Conservation (phyloP, 2,888 invertebrate genomes). For the Apotomis turbidana region DNA sequence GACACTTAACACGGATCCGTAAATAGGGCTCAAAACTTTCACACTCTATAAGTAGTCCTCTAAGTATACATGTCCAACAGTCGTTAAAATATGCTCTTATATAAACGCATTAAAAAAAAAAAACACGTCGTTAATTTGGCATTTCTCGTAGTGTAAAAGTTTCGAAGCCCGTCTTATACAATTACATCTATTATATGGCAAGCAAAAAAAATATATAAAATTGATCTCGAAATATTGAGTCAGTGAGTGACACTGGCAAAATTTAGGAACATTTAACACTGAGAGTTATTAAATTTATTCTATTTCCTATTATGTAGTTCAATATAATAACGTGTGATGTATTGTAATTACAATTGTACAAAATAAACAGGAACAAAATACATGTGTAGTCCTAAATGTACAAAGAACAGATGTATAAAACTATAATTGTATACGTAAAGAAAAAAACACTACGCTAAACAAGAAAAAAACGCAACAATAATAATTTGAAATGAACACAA, state of each 20-base stretch:
- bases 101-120: slow-evolving; percentile 20
- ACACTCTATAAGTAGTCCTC: slow-evolving; percentile 7
- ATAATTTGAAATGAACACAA: slow-evolving; percentile 73
- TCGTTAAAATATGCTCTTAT: slow-evolving; percentile 23
- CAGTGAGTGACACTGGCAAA: slow-evolving; percentile 74
- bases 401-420: slow-evolving; percentile 52
- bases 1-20: slow-evolving; percentile 33
- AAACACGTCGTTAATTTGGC: slow-evolving; percentile 31
- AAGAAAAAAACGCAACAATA: slow-evolving; percentile 64
- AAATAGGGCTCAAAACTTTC: slow-evolving; percentile 32
- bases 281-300: slow-evolving; percentile 77
- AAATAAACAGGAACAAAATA: slow-evolving; percentile 63
- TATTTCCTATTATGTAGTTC: slow-evolving; percentile 75
- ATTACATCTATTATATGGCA: slow-evolving; percentile 69
- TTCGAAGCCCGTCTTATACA: slow-evolving; percentile 29
- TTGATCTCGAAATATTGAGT: slow-evolving; percentile 62
- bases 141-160: slow-evolving; percentile 28
- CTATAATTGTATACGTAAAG: slow-evolving; percentile 48
- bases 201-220: slow-evolving; percentile 66
- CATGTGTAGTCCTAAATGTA: slow-evolving; percentile 56
- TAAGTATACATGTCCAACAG: slow-evolving; percentile 9
- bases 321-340: slow-evolving; percentile 61
- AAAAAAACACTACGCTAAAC: slow-evolving; percentile 48
- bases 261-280: slow-evolving; percentile 84
- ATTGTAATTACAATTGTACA: slow-evolving; percentile 62